Evolutionary conservation across 1,140 invertebrate genomes (phyloP).

Genomic region (Ostrea edulis): DNA sequence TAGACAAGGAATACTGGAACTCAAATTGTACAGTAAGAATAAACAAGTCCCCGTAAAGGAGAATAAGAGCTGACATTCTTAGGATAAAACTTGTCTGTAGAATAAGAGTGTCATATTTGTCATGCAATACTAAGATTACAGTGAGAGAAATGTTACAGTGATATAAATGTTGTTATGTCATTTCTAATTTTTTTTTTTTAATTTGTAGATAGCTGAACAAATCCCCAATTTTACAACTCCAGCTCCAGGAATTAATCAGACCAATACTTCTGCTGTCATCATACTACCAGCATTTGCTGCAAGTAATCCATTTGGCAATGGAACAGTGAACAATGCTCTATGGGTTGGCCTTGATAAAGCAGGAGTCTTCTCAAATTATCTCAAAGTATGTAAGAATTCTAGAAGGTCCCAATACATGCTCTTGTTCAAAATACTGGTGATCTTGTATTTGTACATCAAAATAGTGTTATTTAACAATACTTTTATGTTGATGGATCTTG

Average conservation of each 20-base stretch:
- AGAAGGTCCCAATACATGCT: neutral
- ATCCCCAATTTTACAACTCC: neutral
- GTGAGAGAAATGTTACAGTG: neutral
- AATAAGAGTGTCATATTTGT: too few species aligned
- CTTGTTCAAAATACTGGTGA: neutral
- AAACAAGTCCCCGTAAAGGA: neutral
- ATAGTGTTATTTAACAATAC: too few species aligned
- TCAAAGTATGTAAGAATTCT: conserved; percentile 68
- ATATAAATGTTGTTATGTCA: neutral
- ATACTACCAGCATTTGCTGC: neutral
- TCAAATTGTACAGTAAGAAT: conserved; percentile 87
- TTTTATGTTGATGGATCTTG: too few species aligned
- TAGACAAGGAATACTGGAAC: conserved; percentile 87
- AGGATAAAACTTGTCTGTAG: too few species aligned
- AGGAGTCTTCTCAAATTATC: conserved; percentile 78
- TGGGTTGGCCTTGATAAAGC: conserved; percentile 94
- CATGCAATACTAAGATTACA: too few species aligned
- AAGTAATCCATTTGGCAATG: conserved; percentile 42
- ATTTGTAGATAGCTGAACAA: neutral
- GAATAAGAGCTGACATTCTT: too few species aligned
- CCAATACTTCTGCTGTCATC: neutral
- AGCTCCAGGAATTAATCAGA: neutral
- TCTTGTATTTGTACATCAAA: neutral
- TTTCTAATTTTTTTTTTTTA: neutral
- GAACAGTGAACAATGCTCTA: conserved; percentile 86